phyloP scores from a whole-genome alignment of 2,888 invertebrate genomes.

The Theristus sp. region DNA sequence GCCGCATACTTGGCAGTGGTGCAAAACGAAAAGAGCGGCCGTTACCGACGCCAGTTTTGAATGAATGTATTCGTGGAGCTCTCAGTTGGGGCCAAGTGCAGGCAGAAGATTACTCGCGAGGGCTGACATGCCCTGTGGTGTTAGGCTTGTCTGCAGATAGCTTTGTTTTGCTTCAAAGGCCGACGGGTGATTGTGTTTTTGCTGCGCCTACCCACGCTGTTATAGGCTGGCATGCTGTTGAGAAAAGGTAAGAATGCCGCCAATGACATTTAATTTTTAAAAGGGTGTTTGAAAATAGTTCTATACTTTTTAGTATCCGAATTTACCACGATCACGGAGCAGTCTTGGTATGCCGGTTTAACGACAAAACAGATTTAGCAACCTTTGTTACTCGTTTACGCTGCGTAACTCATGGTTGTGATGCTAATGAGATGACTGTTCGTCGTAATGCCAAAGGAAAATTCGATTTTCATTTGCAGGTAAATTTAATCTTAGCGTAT shows the following conservation, averaged over 20 bases:
- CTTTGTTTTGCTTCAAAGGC: conserved; percentile 65
- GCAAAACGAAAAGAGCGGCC: conserved; percentile 47
- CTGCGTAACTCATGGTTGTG: conserved; percentile 49
- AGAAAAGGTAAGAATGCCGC: not conserved
- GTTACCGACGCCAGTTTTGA: conserved; percentile 52
- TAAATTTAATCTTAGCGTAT: conserved; percentile 40
- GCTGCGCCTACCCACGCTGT: conserved; percentile 64
- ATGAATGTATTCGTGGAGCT: conserved; percentile 40
- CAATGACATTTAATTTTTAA: not conserved
- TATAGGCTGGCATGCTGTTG: conserved; percentile 43
- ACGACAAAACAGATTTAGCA: conserved; percentile 24
- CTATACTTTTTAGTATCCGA: conserved; percentile 37
- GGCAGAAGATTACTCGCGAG: conserved; percentile 29
- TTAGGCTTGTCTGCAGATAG: conserved; percentile 55
- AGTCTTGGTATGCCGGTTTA: conserved; percentile 42
- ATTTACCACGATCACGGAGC: conserved; percentile 85
- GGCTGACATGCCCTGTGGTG: conserved; percentile 1
- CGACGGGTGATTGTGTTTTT: conserved; percentile 59
- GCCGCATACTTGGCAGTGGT: conserved; percentile 24
- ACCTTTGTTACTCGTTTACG: conserved; percentile 50
- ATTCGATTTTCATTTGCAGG: conserved; percentile 59
- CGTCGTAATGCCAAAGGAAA: conserved; percentile 62
- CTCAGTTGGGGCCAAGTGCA: conserved; percentile 33
- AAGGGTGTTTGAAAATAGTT: not conserved
- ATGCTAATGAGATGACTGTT: conserved; percentile 55